Conservation (phyloP, 2,888 invertebrate species). For the Magallana nippona region DNA sequence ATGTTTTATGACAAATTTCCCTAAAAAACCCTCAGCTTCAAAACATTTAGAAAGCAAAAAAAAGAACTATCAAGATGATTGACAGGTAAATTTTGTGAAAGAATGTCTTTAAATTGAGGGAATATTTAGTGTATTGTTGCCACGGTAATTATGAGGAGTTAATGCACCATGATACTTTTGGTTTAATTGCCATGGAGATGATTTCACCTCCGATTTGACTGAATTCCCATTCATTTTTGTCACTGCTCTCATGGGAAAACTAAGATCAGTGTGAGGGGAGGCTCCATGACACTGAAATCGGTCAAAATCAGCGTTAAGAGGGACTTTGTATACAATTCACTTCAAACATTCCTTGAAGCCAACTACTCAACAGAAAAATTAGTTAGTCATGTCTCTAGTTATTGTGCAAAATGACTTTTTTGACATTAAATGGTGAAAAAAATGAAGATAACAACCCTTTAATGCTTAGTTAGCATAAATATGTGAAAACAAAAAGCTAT, state of each 20-base stretch:
- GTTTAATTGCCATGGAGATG: constrained; percentile 24
- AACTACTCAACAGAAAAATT: not conserved
- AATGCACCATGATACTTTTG: constrained; percentile 30
- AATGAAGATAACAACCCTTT: not conserved
- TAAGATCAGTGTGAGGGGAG: not conserved
- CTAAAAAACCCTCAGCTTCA: not conserved
- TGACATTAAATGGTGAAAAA: not conserved
- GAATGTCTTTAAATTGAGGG: not conserved
- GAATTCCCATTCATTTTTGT: constrained; percentile 9
- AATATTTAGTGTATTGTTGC: constrained; percentile 24
- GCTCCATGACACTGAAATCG: not conserved
- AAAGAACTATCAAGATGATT: not conserved
- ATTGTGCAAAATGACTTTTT: not conserved
- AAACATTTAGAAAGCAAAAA: constrained; percentile 2
- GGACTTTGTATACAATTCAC: not conserved
- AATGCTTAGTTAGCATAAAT: constrained; percentile 23
- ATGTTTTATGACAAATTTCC: constrained; percentile 25
- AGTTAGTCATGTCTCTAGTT: not conserved
- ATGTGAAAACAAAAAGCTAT: not conserved
- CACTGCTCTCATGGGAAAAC: not conserved
- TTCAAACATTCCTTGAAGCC: not conserved
- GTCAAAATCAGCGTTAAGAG: no score
- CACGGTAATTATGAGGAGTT: constrained; percentile 32
- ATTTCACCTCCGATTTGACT: not conserved
- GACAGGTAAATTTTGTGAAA: constrained; percentile 12